Evolutionary conservation across 1,140 invertebrate genomes (phyloP), one percentile per base, ranked within the genome.

Genomic region (Drosophila subpulchrella): DNA sequence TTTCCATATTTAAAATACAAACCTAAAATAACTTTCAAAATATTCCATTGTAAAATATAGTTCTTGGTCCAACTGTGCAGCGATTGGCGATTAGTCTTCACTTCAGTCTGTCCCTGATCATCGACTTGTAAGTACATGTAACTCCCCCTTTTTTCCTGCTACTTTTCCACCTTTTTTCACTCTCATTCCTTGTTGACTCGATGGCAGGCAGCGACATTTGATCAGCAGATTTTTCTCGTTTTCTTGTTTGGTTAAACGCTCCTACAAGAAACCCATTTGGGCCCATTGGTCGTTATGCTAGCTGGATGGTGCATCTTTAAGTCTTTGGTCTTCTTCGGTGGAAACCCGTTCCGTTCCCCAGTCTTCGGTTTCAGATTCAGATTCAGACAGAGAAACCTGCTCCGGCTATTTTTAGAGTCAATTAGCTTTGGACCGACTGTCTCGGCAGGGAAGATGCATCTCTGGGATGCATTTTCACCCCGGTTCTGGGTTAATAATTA

Each of bases 371-470:
- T 32, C 4, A 34, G 48, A 17, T 6, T 48, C 12, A 30, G 47
- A 48, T 48, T 7, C 47, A 48, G 24, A 10, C n/a, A 6, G 60
- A 44, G 39, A 84, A 86, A 86, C 78, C 83, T 83, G 83, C 58
- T 83, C 65, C 17, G 66, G 70, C 79, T 86, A 86, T 86, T 86
- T 86, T 88, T 86, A 86, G 84, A 86, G 71, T 85, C 84, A 86
- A 86, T 86, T 86, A 86, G 79, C 74, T 70, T 86, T 59, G 72
- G 44, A 27, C 56, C 41, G 59, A 27, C 59, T 15, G 15, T 44
- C 42, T 32, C 38, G 57, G 77, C 34, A 63, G 50, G 41, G 51
- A 42, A 27, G 70, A 11, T 60, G 53, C 38, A 27, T 50, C 42
- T 17, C 17, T 60, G 55, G 46, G 62, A 73, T 80, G 81, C 81